phyloP scores from a whole-genome alignment of 2,797 vertebrate species.

The Buphagus erythrorhynchus region DNA sequence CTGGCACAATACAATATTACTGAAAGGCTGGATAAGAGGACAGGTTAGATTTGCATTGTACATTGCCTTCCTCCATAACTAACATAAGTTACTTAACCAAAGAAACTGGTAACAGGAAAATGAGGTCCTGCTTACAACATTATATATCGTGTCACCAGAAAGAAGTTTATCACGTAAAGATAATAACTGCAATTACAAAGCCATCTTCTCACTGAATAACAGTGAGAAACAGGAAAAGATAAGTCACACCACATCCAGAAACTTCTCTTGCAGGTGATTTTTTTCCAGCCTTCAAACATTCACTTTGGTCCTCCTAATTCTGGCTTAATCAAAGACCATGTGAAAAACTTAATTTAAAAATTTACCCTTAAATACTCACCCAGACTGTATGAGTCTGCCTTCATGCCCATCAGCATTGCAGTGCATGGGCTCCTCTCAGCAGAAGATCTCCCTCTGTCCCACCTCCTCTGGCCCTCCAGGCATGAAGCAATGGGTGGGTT shows the following conservation, averaged over 20 bases:
- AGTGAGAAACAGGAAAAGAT: slow-evolving; percentile 55
- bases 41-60: neutral
- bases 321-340: neutral
- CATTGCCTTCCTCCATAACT: neutral
- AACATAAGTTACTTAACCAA: neutral
- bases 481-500: neutral
- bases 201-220: neutral
- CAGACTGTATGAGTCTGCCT: neutral
- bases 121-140: neutral
- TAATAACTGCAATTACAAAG: slow-evolving; percentile 13
- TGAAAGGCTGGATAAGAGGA: neutral
- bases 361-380: neutral
- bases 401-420: accelerated
- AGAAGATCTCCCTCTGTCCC: neutral
- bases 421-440: neutral
- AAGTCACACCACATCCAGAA: slow-evolving; percentile 27
- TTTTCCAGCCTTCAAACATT: neutral
- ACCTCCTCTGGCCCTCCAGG: neutral
- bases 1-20: neutral
- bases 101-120: neutral
- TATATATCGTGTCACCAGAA: neutral
- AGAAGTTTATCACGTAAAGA: neutral
- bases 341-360: neutral
- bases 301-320: neutral
- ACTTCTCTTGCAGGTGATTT: slow-evolving; percentile 21